A percentile compares a stretch with the other conserved stretches of the same genome.
phyloP scores from a whole-genome alignment of 2,113 vertebrate genomes.

The Crotalus horridus region DNA sequence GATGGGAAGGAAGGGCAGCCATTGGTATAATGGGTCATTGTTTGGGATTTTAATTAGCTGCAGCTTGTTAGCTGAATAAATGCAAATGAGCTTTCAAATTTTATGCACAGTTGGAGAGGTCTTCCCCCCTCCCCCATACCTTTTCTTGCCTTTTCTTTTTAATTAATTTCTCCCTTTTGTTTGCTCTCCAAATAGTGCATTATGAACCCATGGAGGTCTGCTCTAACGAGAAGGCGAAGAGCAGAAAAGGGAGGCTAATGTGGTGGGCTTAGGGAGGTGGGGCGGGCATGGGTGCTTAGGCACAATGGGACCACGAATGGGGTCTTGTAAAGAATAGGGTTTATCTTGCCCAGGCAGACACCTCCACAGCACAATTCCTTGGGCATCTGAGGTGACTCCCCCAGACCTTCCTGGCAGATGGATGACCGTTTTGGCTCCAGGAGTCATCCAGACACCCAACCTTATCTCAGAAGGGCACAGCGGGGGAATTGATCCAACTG shows the following conservation, averaged over 20 bases:
- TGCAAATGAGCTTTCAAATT: constrained; percentile 56
- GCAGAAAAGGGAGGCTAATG: background rate
- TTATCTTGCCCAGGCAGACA: background rate
- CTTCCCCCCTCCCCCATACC: background rate
- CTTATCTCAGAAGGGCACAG: background rate
- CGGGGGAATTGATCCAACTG: background rate
- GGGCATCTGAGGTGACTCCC: background rate
- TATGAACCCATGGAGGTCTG: constrained; percentile 3
- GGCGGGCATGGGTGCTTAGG: background rate
- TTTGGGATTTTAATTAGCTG: constrained; percentile 55
- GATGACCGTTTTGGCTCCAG: background rate
- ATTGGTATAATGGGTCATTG: constrained; percentile 33
- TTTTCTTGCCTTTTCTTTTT: background rate
- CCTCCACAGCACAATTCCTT: accelerated
- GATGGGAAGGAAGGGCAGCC: background rate
- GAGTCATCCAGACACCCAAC: background rate
- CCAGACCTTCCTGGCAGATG: background rate
- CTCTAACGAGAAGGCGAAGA: background rate
- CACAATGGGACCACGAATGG: background rate
- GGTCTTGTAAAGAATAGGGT: background rate
- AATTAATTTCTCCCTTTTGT: background rate
- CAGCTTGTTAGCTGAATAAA: constrained; percentile 44
- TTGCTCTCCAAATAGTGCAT: background rate
- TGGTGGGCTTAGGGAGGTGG: accelerated
- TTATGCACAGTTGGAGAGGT: background rate